These are phyloP conservation scores for Chromoteleia sp. DNA, from an alignment of 2,888 invertebrate genomes.

Conservation along the genomic window DNA sequence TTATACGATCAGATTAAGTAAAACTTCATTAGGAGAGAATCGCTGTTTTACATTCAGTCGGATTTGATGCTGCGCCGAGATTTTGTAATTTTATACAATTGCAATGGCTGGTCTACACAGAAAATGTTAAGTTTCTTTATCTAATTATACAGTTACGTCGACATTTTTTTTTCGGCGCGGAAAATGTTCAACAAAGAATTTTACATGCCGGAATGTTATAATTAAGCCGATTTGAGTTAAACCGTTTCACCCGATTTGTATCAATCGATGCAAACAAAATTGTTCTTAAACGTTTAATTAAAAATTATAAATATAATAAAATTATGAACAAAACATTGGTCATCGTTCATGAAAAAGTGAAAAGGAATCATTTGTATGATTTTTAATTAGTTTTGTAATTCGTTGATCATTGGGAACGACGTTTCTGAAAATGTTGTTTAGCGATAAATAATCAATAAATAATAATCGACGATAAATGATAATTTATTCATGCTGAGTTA, in stretches of 20 bases:
- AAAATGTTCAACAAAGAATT: slow-evolving; percentile 26
- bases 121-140: slow-evolving; percentile 64
- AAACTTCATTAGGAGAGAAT: slow-evolving; percentile 64
- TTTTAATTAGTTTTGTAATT: too few relatives aligned
- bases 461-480: too few relatives aligned
- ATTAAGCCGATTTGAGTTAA: slow-evolving; percentile 26
- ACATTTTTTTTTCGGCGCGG: slow-evolving; percentile 19
- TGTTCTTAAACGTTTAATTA: too few relatives aligned
- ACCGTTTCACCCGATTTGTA: too few relatives aligned
- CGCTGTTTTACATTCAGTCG: slow-evolving; percentile 65
- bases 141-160: slow-evolving; percentile 52
- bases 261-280: too few relatives aligned
- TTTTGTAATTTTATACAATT: slow-evolving; percentile 67
- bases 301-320: background rate
- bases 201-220: slow-evolving; percentile 29
- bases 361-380: too few relatives aligned
- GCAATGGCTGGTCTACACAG: slow-evolving; percentile 62
- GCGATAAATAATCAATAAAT: too few relatives aligned
- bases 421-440: too few relatives aligned
- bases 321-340: too few relatives aligned
- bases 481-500: too few relatives aligned
- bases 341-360: too few relatives aligned
- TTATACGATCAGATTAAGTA: slow-evolving; percentile 67
- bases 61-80: slow-evolving; percentile 62
- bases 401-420: too few relatives aligned